Conservation (phyloP, 2,113 vertebrate species). For the Ramphastos sulfuratus region DNA sequence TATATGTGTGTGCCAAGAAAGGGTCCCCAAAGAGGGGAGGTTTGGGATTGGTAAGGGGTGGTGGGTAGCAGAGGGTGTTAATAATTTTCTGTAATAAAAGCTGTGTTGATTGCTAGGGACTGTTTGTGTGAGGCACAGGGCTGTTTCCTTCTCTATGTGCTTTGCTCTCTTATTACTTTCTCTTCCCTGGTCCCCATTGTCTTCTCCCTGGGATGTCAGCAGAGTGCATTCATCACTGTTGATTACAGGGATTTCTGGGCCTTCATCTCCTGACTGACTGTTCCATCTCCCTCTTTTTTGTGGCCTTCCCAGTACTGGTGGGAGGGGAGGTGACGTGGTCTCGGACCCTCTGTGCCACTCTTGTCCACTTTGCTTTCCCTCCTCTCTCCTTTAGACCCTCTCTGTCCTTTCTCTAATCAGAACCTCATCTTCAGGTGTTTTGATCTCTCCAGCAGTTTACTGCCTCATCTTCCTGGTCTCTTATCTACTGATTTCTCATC, state of each 20-base stretch:
- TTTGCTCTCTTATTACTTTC: conserved; percentile 49
- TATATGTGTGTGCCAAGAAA: conserved; percentile 73
- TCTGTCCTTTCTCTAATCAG: neutral
- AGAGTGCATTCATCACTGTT: conserved; percentile 4
- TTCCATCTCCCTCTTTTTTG: conserved; percentile 3
- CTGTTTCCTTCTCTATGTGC: conserved; percentile 59
- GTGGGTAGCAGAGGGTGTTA: conserved; percentile 71
- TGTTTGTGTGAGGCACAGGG: conserved; percentile 67
- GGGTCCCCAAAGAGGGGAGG: conserved; percentile 70
- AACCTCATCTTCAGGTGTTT: conserved; percentile 4
- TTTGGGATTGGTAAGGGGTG: conserved; percentile 63
- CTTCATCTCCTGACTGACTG: neutral
- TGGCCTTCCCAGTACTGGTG: neutral
- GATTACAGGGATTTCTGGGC: neutral
- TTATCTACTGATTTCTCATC: neutral
- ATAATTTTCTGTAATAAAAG: conserved; percentile 74
- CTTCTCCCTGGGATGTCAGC: conserved; percentile 8
- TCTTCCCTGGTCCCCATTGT: conserved; percentile 29
- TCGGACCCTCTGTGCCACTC: neutral
- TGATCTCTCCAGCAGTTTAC: neutral
- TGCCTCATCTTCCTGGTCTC: neutral
- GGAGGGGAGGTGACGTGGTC: neutral
- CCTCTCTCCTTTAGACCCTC: neutral
- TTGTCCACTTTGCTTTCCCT: neutral
- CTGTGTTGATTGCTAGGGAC: conserved; percentile 68